These are phyloP conservation scores for Danio kyathit DNA, from an alignment of 2,797 vertebrate species.

Conservation along the genomic window DNA sequence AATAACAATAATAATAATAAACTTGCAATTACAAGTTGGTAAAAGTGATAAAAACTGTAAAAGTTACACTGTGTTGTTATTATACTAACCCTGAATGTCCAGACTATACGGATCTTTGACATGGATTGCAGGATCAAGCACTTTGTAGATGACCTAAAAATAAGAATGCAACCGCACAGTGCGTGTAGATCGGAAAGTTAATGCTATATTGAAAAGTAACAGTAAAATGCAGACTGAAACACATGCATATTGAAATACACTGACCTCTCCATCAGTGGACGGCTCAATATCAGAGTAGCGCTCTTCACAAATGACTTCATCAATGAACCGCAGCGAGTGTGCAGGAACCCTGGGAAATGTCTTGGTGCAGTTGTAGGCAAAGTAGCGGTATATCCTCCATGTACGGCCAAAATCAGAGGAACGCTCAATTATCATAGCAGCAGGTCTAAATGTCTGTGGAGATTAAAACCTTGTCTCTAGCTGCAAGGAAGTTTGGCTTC, in stretches of 20 bases:
- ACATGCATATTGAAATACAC: constrained; percentile 22
- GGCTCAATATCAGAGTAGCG: constrained; percentile 90
- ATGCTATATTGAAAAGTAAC: constrained; percentile 2
- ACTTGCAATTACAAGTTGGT: no score
- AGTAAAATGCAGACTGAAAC: not conserved
- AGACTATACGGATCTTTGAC: constrained; percentile 87
- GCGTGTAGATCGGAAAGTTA: not conserved
- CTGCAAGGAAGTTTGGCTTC: not conserved
- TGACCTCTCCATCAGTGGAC: constrained; percentile 87
- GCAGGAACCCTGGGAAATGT: constrained; percentile 78
- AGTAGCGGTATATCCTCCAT: constrained; percentile 87
- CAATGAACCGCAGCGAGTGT: constrained; percentile 75
- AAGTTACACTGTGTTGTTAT: not conserved
- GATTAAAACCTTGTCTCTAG: not conserved
- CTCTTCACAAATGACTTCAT: constrained; percentile 87
- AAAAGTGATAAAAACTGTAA: no score
- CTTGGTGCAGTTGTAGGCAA: constrained; percentile 87
- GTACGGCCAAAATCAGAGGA: constrained; percentile 83
- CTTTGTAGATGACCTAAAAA: constrained; percentile 90
- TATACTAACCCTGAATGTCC: constrained; percentile 83
- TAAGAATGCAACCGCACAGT: not conserved
- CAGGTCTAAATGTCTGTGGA: constrained; percentile 86
- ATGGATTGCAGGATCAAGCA: constrained; percentile 87
- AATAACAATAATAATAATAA: no score
- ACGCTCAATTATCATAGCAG: constrained; percentile 88